Percentiles rank a stretch among this genome's conserved stretches.
Evolutionary conservation across 2,797 vertebrate species (phyloP).

Genomic region (Heteromormyrus szaboi): DNA sequence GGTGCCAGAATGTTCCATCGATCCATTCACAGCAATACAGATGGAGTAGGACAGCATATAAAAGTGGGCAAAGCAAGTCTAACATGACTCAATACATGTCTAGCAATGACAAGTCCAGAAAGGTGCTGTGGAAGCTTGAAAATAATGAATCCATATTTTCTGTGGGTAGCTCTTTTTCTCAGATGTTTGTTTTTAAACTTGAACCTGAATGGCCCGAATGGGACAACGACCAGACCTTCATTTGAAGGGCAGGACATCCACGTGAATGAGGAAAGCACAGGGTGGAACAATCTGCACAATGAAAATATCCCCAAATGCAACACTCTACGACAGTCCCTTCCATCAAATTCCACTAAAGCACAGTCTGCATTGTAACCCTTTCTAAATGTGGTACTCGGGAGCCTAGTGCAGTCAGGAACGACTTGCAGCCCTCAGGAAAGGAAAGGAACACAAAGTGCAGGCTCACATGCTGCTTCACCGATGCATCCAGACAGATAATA

Average conservation of each 20-base stretch:
- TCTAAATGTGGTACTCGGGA: slow-evolving; percentile 24
- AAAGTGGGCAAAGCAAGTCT: neutral
- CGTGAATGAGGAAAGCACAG: slow-evolving; percentile 12
- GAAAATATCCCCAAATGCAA: slow-evolving; percentile 62
- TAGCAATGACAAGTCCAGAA: neutral
- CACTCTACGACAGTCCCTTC: slow-evolving; percentile 52
- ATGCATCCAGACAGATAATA: slow-evolving; percentile 23
- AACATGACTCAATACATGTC: neutral
- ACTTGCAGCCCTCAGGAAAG: neutral
- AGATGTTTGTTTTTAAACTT: neutral
- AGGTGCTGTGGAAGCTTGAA: neutral
- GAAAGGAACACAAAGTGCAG: neutral
- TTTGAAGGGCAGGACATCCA: neutral
- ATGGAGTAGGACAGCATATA: neutral
- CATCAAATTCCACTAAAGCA: slow-evolving; percentile 55
- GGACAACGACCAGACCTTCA: neutral
- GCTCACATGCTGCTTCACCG: neutral
- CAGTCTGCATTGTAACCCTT: slow-evolving; percentile 51
- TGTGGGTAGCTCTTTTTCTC: neutral
- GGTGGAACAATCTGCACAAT: slow-evolving; percentile 44
- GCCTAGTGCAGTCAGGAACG: neutral
- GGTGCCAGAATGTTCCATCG: neutral
- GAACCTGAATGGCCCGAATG: neutral
- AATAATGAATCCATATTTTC: neutral
- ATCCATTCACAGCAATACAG: neutral